These are phyloP conservation scores for Phoebastria nigripes DNA, from an alignment of 2,797 vertebrate genomes.

Conservation along the genomic window DNA sequence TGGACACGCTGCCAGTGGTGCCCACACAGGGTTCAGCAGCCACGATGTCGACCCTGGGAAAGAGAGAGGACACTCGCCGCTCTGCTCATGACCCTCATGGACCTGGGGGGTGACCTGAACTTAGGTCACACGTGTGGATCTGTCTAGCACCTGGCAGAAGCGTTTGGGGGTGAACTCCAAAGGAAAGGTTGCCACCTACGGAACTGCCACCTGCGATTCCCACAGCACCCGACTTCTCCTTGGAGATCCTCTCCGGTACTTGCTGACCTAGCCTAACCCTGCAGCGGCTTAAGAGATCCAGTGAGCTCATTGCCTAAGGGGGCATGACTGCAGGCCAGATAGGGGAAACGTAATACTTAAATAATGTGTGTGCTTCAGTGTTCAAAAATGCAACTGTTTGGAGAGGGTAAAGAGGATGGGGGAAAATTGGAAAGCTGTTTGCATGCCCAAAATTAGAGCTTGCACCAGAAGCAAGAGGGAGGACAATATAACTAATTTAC, in stretches of 20 bases:
- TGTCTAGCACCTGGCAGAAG: fast-evolving
- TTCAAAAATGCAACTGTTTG: conserved; percentile 3
- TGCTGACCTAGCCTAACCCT: conserved; percentile 49
- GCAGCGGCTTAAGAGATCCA: background rate
- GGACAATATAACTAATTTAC: background rate
- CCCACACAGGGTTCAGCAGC: background rate
- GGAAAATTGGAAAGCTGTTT: background rate
- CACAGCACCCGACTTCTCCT: background rate
- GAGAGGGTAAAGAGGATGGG: background rate
- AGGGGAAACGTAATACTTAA: conserved; percentile 57
- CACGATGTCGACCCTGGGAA: fast-evolving
- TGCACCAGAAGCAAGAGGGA: background rate
- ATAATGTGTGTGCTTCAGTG: conserved; percentile 14
- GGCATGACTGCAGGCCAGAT: conserved; percentile 55
- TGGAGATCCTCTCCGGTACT: background rate
- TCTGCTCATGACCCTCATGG: background rate
- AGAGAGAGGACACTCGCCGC: background rate
- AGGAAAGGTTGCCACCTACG: conserved; percentile 25
- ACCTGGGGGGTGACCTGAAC: background rate
- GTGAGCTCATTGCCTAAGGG: conserved; percentile 44
- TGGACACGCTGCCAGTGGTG: fast-evolving
- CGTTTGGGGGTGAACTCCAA: background rate
- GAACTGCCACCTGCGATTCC: background rate
- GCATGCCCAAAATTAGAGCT: background rate
- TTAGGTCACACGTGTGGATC: background rate